Evolutionary conservation across 2,797 vertebrate species (phyloP), one percentile per base, ranked within the genome.

Genomic region (Rhadinocentrus ornatus): DNA sequence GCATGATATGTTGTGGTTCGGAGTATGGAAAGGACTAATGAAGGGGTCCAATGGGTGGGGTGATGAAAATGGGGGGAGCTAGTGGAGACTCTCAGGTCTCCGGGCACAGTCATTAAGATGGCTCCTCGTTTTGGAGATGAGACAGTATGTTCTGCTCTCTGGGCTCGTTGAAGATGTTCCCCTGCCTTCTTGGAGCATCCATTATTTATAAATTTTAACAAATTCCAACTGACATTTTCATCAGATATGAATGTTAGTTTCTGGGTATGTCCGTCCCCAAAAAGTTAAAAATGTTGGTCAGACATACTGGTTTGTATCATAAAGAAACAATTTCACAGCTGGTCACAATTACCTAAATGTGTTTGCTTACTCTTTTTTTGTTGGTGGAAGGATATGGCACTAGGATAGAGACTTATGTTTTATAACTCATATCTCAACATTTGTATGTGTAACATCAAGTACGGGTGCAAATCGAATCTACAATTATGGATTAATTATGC

Each of bases 201-300:
- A 92, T 93, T 92, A 92, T 93, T 92, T 83, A 93, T 91, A 77
- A 71, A 53, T 80, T 84, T 84, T 89, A 88, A 87, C 86, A 90
- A 90, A 93, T 91, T 92, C 88, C 66, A 67, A 70, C 89, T 91
- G 89, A 92, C 89, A 81, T 90, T 90, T 91, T 88, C 89, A 93
- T 92, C 88, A 91, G 76, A 81, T 77, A 34, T 82, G 70, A 70
- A 90, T 82, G 75, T 82, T 72, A 77, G 75, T 82, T 70, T 87
- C 60, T 71, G 62, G 69, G 12, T 82, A 68, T 69, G 70, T 57
- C 62, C 44, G 62, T 37, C 22, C 10, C 13, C n/a, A 7, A 24
- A 66, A 72, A 65, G 66, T 73, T 63, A 26, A 68, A 56, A 61
- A 60, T 57, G 20, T 3, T 29, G 26, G 34, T 68, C 50, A 50